Base-by-base conservation (phyloP, 1,140 invertebrate genomes). In the Lordiphosa collinella region DNA sequence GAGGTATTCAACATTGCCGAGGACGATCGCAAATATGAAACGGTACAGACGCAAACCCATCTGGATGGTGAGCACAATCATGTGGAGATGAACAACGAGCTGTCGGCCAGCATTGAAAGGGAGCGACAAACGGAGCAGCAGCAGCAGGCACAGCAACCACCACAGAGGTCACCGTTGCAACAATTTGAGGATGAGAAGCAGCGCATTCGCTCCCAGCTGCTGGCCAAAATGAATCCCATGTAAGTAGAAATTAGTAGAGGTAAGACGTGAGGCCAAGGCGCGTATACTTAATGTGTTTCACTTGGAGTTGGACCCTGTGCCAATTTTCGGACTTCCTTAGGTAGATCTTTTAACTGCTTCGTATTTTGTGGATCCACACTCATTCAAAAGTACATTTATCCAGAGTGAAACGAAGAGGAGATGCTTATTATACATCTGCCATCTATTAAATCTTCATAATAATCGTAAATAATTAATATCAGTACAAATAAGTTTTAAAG, bases 1-100 rank as follows among this genome's bases (percentile, higher is more conserved):
- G 94, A 96, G 90, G 94, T 94, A 55, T 96, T 96, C 89, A 94
- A 96, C 89, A 93, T 94, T 70, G 89, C 90, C 53, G 94, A 95
- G 88, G 94, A 95, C 87, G 93, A 95, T 76, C 92, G 93, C 72
- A 92, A 92, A 89, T 95, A 95, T 90, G 94, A 94, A 69, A 92
- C 93, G 47, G 89, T 95, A 16, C 92, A 91, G 87, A 93, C 91
- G 76, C 92, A 93, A 68, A 92, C 92, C 66, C 90, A 93, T 67
- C 91, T 93, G 69, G 91, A 92, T 64, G 90, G 92, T 44, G 92
- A 91, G 68, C 92, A 93, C 70, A 93, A 93, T 75, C 91, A 87
- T 57, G 91, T 89, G 14, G 71, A 87, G 68, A 88, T 87, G 87
- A 95, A 95, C 89, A 92, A 94, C 65, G 94, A 95, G 61, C 90